Conservation (phyloP, 2,797 vertebrate genomes). For the Coregonus suidteri region DNA sequence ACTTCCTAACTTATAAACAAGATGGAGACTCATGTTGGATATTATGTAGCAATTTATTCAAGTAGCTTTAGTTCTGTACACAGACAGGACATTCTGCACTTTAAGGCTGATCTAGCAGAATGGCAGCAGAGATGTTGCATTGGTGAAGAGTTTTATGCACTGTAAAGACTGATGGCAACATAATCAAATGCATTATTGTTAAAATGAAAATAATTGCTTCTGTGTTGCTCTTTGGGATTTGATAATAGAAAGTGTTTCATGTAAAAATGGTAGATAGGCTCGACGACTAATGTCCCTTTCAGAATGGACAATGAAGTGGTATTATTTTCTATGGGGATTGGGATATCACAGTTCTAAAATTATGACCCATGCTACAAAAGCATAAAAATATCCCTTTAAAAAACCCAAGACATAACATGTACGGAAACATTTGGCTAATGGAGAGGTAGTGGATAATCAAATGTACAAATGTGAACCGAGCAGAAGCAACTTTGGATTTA, state of each 20-base stretch:
- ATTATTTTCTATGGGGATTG: neutral
- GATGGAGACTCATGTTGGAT: neutral
- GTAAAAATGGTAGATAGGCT: neutral
- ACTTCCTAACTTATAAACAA: neutral
- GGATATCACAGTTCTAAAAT: neutral
- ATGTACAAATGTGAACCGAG: neutral
- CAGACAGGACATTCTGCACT: neutral
- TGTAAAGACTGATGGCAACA: neutral
- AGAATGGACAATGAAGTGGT: neutral
- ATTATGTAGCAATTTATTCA: constrained; percentile 23
- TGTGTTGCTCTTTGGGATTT: constrained; percentile 17
- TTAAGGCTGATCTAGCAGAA: neutral
- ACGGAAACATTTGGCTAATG: neutral
- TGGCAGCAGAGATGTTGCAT: neutral
- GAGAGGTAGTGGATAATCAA: neutral
- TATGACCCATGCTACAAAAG: neutral
- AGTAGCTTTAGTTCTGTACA: constrained; percentile 16
- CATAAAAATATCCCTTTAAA: neutral
- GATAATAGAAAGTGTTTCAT: neutral
- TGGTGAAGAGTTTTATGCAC: neutral
- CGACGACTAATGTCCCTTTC: neutral
- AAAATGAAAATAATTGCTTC: neutral
- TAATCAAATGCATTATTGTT: neutral
- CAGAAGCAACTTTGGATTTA: neutral
- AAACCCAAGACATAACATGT: neutral